Evolutionary conservation across 2,888 invertebrate species (phyloP).

Genomic region (Drosophila kuntzei): DNA sequence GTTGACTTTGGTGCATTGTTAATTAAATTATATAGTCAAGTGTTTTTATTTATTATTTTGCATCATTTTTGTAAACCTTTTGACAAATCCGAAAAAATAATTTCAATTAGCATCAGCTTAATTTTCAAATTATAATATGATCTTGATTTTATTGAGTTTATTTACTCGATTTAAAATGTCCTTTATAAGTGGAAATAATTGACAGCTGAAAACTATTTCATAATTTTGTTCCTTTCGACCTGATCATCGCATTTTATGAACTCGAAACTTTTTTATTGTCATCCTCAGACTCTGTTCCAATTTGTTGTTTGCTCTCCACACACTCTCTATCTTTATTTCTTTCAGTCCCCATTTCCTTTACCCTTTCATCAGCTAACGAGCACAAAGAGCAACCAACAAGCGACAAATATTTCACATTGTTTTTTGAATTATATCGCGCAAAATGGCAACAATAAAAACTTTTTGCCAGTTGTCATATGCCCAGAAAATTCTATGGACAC

Average conservation of each 20-base stretch:
- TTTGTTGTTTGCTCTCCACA: constrained; percentile 3
- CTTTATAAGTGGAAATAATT: not conserved
- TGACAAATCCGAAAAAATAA: not conserved
- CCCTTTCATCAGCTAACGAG: constrained; percentile 9
- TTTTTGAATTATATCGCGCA: constrained; percentile 69
- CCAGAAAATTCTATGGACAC: constrained; percentile 34
- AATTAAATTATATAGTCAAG: constrained; percentile 62
- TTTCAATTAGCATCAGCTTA: not conserved
- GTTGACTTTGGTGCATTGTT: constrained; percentile 49
- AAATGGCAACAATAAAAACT: constrained; percentile 71
- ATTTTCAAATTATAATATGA: not conserved
- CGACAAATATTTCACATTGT: constrained; percentile 76
- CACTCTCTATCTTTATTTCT: not conserved
- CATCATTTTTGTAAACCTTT: not conserved
- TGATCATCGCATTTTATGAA: not conserved
- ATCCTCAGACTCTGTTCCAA: not conserved
- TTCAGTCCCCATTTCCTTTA: not conserved
- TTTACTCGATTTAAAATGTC: not conserved
- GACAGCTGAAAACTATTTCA: not conserved
- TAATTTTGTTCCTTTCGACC: not conserved
- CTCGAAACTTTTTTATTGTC: not conserved
- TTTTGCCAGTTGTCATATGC: constrained; percentile 75
- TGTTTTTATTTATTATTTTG: not conserved
- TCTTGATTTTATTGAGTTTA: not conserved
- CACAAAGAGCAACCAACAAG: constrained; percentile 60